Percentiles rank a stretch among this genome's conserved stretches.
Evolutionary conservation across 2,113 vertebrate species (phyloP).

Genomic region (Misgurnus mizolepis): DNA sequence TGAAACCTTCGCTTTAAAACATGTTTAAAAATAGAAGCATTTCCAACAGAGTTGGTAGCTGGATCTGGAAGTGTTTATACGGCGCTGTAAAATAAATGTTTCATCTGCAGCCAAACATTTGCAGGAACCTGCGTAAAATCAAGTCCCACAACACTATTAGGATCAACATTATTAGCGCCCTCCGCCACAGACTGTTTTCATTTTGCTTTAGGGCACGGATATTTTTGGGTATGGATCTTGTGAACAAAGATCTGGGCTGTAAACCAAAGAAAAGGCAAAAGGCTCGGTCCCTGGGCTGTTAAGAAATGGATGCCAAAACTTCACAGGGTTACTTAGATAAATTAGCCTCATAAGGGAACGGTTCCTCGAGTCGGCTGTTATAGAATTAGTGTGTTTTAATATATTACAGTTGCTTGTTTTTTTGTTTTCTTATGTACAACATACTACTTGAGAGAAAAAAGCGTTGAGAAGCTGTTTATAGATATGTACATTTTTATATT

Average conservation of each 20-base stretch:
- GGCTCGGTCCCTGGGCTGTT: not conserved
- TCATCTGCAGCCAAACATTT: conserved; percentile 66
- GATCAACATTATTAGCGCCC: conserved; percentile 30
- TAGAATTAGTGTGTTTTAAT: not conserved
- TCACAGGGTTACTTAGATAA: conserved; percentile 10
- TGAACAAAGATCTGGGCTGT: conserved; percentile 14
- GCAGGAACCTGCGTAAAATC: conserved; percentile 22
- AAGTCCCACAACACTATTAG: not conserved
- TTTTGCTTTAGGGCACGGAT: not conserved
- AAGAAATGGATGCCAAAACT: not conserved
- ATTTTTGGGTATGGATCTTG: not conserved
- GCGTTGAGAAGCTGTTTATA: too few species aligned
- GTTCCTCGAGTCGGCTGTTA: conserved; percentile 4
- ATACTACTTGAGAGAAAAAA: too few species aligned
- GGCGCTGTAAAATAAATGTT: conserved; percentile 63
- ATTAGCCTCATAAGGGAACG: not conserved
- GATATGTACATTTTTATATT: too few species aligned
- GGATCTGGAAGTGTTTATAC: conserved; percentile 57
- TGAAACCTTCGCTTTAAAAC: conserved; percentile 47
- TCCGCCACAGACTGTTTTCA: not conserved
- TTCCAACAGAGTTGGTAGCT: conserved; percentile 60
- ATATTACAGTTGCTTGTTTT: not conserved
- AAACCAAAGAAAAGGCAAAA: not conserved
- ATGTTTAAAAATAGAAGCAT: conserved; percentile 62
- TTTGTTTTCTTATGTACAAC: not conserved